Evolutionary conservation across 2,888 invertebrate genomes (phyloP).

Genomic region (Drosophila neotestacea): DNA sequence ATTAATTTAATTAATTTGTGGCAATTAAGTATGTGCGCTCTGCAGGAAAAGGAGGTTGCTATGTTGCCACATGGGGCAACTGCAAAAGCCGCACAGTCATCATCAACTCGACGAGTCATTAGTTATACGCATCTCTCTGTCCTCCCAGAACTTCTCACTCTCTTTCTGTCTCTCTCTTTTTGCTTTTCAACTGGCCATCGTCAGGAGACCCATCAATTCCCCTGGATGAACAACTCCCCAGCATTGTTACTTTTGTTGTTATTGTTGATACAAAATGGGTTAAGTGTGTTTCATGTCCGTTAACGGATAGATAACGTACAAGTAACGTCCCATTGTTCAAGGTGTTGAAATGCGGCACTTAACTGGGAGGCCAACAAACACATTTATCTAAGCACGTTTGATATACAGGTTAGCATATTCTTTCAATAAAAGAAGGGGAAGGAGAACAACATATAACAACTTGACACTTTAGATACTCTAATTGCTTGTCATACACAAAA

Average conservation of each 20-base stretch:
- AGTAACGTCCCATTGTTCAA: conserved; percentile 43
- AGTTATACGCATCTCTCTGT: conserved; percentile 38
- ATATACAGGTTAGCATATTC: background rate
- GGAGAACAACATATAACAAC: background rate
- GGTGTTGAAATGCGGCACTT: conserved; percentile 55
- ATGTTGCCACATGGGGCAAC: conserved; percentile 44
- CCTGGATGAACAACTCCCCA: conserved; percentile 39
- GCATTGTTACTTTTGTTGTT: conserved; percentile 7
- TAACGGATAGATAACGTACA: conserved; percentile 37
- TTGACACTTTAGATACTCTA: conserved; percentile 14
- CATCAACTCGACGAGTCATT: conserved; percentile 56
- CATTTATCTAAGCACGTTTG: conserved; percentile 36
- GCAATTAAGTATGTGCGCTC: conserved; percentile 72
- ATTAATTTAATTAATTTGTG: conserved; percentile 84
- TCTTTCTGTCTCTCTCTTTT: background rate
- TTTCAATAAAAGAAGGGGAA: background rate
- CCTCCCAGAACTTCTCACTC: background rate
- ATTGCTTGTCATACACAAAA: conserved; percentile 20
- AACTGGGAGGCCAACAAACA: conserved; percentile 24
- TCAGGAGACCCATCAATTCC: conserved; percentile 42
- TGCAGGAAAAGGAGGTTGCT: background rate
- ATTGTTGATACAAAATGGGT: conserved; percentile 50
- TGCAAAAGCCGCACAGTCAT: conserved; percentile 61
- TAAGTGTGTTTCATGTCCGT: conserved; percentile 46
- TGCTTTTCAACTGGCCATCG: conserved; percentile 29